Evolutionary conservation across 2,888 invertebrate species (phyloP), one percentile per base, ranked within the genome.

Genomic region (Diaprepes abbreviatus): DNA sequence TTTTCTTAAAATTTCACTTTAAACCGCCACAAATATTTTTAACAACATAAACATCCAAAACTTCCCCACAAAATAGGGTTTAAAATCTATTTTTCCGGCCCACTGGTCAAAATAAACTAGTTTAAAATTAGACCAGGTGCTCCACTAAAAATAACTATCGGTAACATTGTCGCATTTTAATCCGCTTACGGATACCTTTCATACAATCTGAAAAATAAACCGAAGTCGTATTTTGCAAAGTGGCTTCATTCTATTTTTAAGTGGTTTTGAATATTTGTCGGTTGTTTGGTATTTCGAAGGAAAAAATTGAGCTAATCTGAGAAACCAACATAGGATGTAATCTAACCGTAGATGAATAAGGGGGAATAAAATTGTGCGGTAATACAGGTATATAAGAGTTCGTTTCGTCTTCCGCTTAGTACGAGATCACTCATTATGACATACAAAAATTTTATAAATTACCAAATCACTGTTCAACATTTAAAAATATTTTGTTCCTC

Each of bases 41-140:
- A n/a, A n/a, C n/a, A n/a, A n/a, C n/a, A n/a, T n/a, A n/a, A n/a
- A n/a, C n/a, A n/a, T n/a, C n/a, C n/a, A n/a, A n/a, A 73, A 67
- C 70, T 70, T 70, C 67, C 71, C 71, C 68, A 71, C 64, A 74
- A 73, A 74, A 73, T 74, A 66, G 67, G 70, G 67, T 54, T 58
- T 40, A 43, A 54, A 70, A 54, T 64, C 57, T 45, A 59, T 52
- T 31, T 71, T 70, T 67, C 70, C 72, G 71, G 72, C 67, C 60
- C 70, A 73, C 50, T 70, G 72, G 60, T 28, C 71, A 60, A 70
- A 21, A 40, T 43, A 69, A 71, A 75, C 74, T 75, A 72, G 71
- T 64, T 74, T 65, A 55, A 75, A 74, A 75, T 74, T 74, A 71
- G 73, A 54, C 78, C 79, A 79, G 79, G 77, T 79, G 79, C 76